Conservation (phyloP, 2,113 vertebrate species). For the Engraulis encrasicolus region DNA sequence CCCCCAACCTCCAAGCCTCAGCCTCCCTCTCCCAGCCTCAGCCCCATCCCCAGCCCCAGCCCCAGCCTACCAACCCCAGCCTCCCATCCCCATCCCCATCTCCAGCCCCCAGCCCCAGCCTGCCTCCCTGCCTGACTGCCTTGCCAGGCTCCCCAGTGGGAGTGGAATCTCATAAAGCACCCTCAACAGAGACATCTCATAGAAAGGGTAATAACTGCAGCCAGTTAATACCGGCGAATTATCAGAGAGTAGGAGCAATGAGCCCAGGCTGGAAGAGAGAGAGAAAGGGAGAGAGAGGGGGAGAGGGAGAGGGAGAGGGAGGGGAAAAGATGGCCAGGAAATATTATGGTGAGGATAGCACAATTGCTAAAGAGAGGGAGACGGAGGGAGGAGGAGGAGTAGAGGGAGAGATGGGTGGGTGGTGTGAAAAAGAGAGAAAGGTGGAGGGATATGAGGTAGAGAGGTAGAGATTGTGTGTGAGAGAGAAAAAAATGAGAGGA, state of each 20-base stretch:
- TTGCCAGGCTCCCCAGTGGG: conserved; percentile 84
- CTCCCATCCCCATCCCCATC: conserved; percentile 88
- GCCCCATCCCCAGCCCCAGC: conserved; percentile 83
- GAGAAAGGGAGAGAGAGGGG: neutral
- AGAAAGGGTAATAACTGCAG: conserved; percentile 89
- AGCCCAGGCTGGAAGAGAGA: conserved; percentile 59
- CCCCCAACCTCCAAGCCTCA: conserved; percentile 72
- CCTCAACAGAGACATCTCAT: conserved; percentile 88
- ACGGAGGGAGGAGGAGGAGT: conserved; percentile 39
- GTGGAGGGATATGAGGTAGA: no score
- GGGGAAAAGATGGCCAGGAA: conserved; percentile 12
- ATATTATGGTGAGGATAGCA: no score
- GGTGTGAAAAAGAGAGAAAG: no score
- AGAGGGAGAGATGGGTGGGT: conserved; percentile 40
- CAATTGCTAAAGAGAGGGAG: conserved; percentile 42
- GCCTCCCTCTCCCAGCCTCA: no score
- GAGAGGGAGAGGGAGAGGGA: neutral
- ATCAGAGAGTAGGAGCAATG: conserved; percentile 73
- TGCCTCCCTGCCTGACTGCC: no score
- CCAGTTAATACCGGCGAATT: conserved; percentile 81
- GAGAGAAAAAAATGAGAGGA: no score
- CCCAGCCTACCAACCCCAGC: no score
- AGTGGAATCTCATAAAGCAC: conserved; percentile 93
- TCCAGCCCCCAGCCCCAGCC: conserved; percentile 39
- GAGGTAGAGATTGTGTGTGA: no score